Base-by-base conservation (phyloP, 35 echinoderm and acorn worm species). In the Acanthaster planci region DNA sequence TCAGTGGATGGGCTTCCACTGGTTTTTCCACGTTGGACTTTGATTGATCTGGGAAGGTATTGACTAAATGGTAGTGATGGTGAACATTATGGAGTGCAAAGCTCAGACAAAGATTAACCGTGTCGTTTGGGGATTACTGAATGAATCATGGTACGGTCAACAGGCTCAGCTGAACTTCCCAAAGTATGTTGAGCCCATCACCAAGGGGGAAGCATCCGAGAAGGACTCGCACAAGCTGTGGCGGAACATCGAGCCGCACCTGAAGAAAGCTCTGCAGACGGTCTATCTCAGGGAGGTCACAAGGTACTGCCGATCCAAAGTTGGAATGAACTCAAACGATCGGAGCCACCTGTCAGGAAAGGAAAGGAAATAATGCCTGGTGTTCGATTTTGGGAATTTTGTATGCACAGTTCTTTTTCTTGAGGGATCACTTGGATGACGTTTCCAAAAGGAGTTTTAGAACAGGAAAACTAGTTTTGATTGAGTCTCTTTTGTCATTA, bases 161-260 rank as follows among this genome's bases (percentile, higher is more conserved):
- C 87, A 97, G 94, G 94, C 94, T 39, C 39, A 84, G 57, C 85
- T 97, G 16, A 97, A 97, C 81, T 97, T 97, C 67, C 94, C 90
- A 76, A 97, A 97, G 80, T 97, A 97, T 55, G 81, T 97, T 78
- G 90, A 97, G 42, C 94, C 94, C 2, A 90, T 97, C 34, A 82
- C 67, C 29, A 97, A 97, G 39, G 90, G 87, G 18, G 90, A 93
- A 51, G 82, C 87, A 51, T 93, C 87, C 22, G 40, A 72, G n/a
- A 76, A 78, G 31, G 87, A 90, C 80, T 87, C 87, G 18, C 94
- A 92, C 79, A 97, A 97, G 56, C 80, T 97, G 60, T 97, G 94
- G 94, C 89, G 94, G 59, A 89, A 97, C 58, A 97, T 97, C 55
- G 94, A 97, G 68, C 94, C 94, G 26, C 94, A 97, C 67, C 78